Conservation (phyloP, 2,888 invertebrate genomes). For the Craniophora ligustri region DNA sequence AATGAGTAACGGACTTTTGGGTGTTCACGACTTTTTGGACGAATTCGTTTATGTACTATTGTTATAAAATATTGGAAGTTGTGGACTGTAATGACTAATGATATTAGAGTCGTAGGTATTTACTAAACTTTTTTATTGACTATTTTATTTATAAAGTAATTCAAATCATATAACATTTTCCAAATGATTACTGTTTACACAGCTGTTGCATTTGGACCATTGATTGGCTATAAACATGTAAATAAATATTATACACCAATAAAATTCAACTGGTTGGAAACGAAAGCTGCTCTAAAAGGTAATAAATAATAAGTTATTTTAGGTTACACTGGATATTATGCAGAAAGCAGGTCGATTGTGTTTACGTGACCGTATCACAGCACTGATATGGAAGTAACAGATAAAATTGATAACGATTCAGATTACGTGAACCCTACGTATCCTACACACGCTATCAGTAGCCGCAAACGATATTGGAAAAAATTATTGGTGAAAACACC, state of each 20-base stretch:
- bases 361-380: conserved; percentile 47
- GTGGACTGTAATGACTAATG: too few relatives aligned
- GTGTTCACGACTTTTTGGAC: conserved; percentile 29
- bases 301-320: conserved; percentile 39
- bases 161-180: conserved; percentile 20
- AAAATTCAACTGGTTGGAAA: conserved; percentile 29
- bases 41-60: background rate
- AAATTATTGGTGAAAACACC: conserved; percentile 8
- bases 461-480: conserved; percentile 2
- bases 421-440: conserved; percentile 29
- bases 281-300: conserved; percentile 37
- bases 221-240: conserved; percentile 36
- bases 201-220: conserved; percentile 35
- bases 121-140: background rate
- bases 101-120: too few relatives aligned
- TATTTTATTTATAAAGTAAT: background rate
- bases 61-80: too few relatives aligned
- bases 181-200: conserved; percentile 34
- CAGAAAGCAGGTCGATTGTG: conserved; percentile 57
- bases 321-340: conserved; percentile 55
- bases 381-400: conserved; percentile 49
- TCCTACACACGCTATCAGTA: background rate
- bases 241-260: conserved; percentile 36
- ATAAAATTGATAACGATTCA: conserved; percentile 53
- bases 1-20: conserved; percentile 35